Conservation (phyloP, 2,888 invertebrate species). For the Tuberolachnus salignus region DNA sequence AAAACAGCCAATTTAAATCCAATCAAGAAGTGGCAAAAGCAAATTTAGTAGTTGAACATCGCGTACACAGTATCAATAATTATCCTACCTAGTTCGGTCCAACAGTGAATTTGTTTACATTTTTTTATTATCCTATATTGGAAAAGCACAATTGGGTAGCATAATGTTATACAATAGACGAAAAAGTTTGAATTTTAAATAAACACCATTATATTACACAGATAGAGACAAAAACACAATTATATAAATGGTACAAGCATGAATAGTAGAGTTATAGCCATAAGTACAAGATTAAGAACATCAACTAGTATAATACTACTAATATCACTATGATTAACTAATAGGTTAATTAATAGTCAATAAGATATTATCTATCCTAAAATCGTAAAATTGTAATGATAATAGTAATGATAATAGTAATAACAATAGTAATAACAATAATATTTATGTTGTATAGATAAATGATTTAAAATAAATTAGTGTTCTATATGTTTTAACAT, state of each 20-base stretch:
- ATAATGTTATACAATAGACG: neutral
- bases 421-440: too few species aligned
- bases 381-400: constrained; percentile 14
- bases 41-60: too few species aligned
- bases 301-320: constrained; percentile 19
- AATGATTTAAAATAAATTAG: constrained; percentile 44
- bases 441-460: neutral
- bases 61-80: too few species aligned
- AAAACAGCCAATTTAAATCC: too few species aligned
- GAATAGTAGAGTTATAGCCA: constrained; percentile 14
- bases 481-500: constrained; percentile 18
- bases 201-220: constrained; percentile 49
- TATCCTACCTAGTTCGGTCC: too few species aligned
- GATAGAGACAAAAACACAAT: constrained; percentile 26
- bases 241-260: constrained; percentile 31
- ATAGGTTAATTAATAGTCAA: constrained; percentile 33
- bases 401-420: too few species aligned
- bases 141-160: neutral
- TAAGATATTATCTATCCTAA: neutral
- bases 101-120: too few species aligned
- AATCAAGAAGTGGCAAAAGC: too few species aligned
- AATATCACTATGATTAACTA: constrained; percentile 6
- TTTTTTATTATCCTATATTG: too few species aligned
- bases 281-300: constrained; percentile 19
- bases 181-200: constrained; percentile 27